These are phyloP conservation scores for Siniperca chuatsi DNA, from an alignment of 2,113 vertebrate species.

Conservation along the genomic window DNA sequence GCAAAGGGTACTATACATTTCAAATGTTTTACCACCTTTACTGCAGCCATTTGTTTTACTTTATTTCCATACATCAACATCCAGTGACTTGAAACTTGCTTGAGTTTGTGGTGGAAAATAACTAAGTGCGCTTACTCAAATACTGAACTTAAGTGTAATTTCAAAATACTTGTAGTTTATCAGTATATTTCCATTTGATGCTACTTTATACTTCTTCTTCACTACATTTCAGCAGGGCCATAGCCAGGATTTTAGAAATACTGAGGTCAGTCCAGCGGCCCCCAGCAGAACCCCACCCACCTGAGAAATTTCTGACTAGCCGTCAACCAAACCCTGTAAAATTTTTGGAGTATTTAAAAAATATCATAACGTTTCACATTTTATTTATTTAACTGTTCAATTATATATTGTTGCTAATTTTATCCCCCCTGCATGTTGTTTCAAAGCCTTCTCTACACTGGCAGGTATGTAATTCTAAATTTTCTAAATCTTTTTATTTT, in stretches of 20 bases:
- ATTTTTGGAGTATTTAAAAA: background rate
- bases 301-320: background rate
- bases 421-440: background rate
- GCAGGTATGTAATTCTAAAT: background rate
- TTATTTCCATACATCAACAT: background rate
- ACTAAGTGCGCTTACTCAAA: background rate
- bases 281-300: background rate
- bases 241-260: no score
- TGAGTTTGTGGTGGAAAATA: background rate
- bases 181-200: background rate
- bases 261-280: background rate
- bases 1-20: background rate
- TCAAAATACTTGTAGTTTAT: background rate
- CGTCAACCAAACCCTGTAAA: no score
- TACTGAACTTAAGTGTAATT: no score
- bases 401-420: background rate
- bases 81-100: background rate
- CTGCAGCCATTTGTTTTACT: no score
- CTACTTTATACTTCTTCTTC: background rate
- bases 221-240: background rate
- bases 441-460: background rate
- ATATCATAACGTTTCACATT: background rate
- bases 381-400: background rate
- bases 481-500: no score
- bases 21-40: no score